Base-by-base conservation (phyloP, 2,888 invertebrate genomes). In the Harpalus rufipes region DNA sequence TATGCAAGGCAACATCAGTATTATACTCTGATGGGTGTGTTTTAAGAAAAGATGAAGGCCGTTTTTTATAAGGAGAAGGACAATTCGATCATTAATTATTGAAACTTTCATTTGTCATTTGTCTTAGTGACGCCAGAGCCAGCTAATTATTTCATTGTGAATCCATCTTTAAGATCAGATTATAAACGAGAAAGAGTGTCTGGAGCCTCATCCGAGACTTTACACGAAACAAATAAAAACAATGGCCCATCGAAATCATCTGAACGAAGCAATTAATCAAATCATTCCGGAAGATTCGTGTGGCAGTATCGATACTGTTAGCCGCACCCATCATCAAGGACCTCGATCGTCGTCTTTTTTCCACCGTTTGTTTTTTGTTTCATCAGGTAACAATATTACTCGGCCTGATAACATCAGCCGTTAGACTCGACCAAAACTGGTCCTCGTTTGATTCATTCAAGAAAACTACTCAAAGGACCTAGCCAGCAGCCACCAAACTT, bases 381-480 rank as follows among this genome's bases (percentile, higher is more conserved):
- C 61, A 8, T 80, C 83, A 72, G 83, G 68, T 74, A 83, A 83
- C 83, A 83, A 83, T 83, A 83, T 76, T 83, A 83, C 61, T 74
- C 76, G 76, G 58, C 41, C 59, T 61, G 83, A 83, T 83, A 83
- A 83, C 83, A 83, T 83, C 83, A 74, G 61, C 83, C 83, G 74
- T 83, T 83, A 76, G 82, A 81, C 14, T 56, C 74, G 58, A 25
- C 72, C 74, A 59, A 58, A 58, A 83, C 74, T 63, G 63, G 61
- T 44, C 41, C 61, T 32, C n/a, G 25, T 81, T 81, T 76, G 59
- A 59, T 76, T 72, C 83, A 83, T 83, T 83, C 59, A 83, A 81
- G 83, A 83, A 83, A 74, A 83, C 58, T 58, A 58, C 58, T 25
- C 78, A 14, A 41, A 8, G 41, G 39, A 6, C 14, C 8, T 8